A percentile compares a stretch with the other conserved stretches of the same genome.
Conservation (phyloP, 2,888 invertebrate species). For the Scelioninae gen. 2 region DNA sequence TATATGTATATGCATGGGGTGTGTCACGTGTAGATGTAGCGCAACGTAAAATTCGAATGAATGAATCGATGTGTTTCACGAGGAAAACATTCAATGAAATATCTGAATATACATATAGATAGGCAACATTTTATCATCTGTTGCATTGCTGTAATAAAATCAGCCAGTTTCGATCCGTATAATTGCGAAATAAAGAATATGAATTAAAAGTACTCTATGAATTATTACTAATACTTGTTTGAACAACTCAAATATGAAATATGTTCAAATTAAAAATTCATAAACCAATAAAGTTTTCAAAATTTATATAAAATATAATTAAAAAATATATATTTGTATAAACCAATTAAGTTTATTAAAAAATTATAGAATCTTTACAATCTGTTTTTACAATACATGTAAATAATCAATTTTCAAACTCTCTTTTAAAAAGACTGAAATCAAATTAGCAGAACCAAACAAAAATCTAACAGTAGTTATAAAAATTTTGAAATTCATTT, state of each 20-base stretch:
- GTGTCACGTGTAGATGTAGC: slow-evolving; percentile 50
- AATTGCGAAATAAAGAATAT: background rate
- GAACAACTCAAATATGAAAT: too few species aligned
- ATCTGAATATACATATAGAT: slow-evolving; percentile 40
- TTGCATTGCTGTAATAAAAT: slow-evolving; percentile 42
- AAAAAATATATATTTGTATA: too few species aligned
- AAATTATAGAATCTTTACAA: slow-evolving; percentile 34
- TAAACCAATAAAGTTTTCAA: too few species aligned
- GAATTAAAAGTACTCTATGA: too few species aligned
- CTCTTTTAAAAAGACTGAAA: background rate
- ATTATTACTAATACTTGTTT: too few species aligned
- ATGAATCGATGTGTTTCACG: slow-evolving; percentile 54
- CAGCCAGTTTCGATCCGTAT: background rate
- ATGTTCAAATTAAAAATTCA: too few species aligned
- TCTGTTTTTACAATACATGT: background rate
- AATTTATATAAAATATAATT: too few species aligned
- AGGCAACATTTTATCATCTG: slow-evolving; percentile 44
- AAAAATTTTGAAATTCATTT: too few species aligned
- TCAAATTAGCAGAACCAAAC: too few species aligned
- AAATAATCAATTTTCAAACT: slow-evolving; percentile 7
- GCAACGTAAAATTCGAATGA: slow-evolving; percentile 54
- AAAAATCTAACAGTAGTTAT: too few species aligned
- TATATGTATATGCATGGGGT: slow-evolving; percentile 45
- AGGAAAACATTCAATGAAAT: slow-evolving; percentile 52
- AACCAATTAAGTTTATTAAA: slow-evolving; percentile 24